A percentile compares a stretch with the other conserved stretches of the same genome.
These are phyloP conservation scores for Drosophila buzzatii DNA, from an alignment of 2,888 invertebrate genomes.

Conservation along the genomic window DNA sequence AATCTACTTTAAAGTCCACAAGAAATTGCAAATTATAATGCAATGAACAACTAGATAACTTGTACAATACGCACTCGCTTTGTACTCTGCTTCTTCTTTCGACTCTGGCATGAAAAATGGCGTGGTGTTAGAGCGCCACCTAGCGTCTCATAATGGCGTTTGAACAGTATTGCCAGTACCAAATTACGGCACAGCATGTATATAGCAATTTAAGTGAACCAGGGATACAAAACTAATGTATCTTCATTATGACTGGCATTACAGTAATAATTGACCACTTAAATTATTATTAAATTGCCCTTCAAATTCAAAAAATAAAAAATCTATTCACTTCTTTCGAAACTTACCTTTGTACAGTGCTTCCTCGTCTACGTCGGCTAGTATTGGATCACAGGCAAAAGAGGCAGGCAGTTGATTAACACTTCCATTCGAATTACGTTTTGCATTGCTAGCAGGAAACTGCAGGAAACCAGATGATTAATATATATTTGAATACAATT, in stretches of 20 bases:
- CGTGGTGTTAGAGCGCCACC: slow-evolving; percentile 57
- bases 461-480: slow-evolving; percentile 4
- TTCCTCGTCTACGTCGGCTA: slow-evolving; percentile 81
- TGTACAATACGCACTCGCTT: slow-evolving; percentile 17
- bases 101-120: slow-evolving; percentile 56
- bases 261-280: slow-evolving; percentile 2
- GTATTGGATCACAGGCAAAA: slow-evolving; percentile 81
- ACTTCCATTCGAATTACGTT: slow-evolving; percentile 54
- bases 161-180: slow-evolving; percentile 55
- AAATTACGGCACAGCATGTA: slow-evolving; percentile 37
- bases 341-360: slow-evolving; percentile 71
- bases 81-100: slow-evolving; percentile 31
- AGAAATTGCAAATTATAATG: slow-evolving; percentile 13
- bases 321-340: no score
- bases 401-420: slow-evolving; percentile 61
- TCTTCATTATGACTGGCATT: background rate
- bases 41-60: slow-evolving; percentile 38
- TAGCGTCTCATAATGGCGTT: slow-evolving; percentile 1
- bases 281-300: slow-evolving; percentile 41
- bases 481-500: no score
- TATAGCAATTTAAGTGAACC: slow-evolving; percentile 22
- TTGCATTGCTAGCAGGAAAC: slow-evolving; percentile 45
- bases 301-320: slow-evolving; percentile 11
- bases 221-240: slow-evolving; percentile 35
- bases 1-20: background rate